Evolutionary conservation across 2,888 invertebrate species (phyloP), one percentile per base, ranked within the genome.

Genomic region (Tuberolachnus salignus): DNA sequence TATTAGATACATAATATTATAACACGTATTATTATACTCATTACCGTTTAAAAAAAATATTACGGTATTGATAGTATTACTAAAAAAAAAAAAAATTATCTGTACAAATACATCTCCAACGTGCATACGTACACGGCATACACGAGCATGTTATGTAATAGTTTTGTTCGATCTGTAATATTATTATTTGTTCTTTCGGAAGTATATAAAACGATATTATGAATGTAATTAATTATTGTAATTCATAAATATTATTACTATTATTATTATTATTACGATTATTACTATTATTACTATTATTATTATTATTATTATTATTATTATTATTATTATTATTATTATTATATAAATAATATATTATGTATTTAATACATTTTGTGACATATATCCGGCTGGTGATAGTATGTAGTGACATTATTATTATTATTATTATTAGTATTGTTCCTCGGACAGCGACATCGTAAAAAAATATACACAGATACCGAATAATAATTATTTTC

Each of bases 241-340:
- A n/a, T n/a, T n/a, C n/a, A n/a, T n/a, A n/a, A n/a, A n/a, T 59
- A 59, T 46, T 71, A 72, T 14, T 49, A 49, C 46, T 23, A 64
- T 46, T 64, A 23, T 46, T 16, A 46, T 34, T 19, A 57, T 46
- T 13, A 46, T 42, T 10, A 51, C 26, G 11, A 69, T 42, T 55
- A 55, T 44, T 44, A 44, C 11, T 42, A 66, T 16, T 46, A 23
- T 67, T n/a, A n/a, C n/a, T n/a, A n/a, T n/a, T n/a, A n/a, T n/a
- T n/a, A 55, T 26, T 59, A 59, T 46, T 71, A 72, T 14, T 49
- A 49, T 64, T 23, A 64, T 46, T 64, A 23, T 46, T 16, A 46
- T 34, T 19, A 57, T 46, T 13, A 46, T 42, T 10, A 51, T 51
- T n/a, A 69, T 42, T 55, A 55, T 44, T 44, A 44, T 19, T 42